Conservation (phyloP, 2,797 vertebrate genomes). For the Galago senegalensis region DNA sequence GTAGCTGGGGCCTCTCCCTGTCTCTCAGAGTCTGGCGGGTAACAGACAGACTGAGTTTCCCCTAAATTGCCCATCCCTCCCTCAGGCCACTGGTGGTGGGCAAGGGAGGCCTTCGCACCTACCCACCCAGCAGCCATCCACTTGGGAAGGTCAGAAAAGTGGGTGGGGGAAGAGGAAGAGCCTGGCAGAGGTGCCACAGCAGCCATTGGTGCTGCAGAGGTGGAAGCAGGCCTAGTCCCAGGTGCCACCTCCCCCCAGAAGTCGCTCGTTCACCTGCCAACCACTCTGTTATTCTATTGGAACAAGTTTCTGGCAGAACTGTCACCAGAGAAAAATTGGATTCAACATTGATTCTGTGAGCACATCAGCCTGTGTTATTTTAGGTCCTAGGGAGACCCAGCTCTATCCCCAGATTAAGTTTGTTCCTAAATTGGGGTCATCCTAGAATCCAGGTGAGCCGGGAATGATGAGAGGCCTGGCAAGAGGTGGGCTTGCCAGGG, state of each 20-base stretch:
- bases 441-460: neutral
- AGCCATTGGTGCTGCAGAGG: neutral
- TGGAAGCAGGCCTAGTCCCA: neutral
- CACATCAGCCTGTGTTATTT: neutral
- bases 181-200: rapidly evolving
- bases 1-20: neutral
- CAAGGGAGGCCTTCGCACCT: neutral
- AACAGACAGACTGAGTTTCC: neutral
- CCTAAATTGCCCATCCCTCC: neutral
- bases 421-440: neutral
- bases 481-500: neutral
- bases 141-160: neutral
- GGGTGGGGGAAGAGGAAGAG: neutral
- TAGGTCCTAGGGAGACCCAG: neutral
- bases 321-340: neutral
- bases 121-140: rapidly evolving
- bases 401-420: neutral
- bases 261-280: neutral
- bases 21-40: neutral
- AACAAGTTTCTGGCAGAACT: neutral
- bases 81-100: neutral
- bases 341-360: neutral
- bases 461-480: neutral
- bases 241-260: neutral
- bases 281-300: neutral